Base-by-base conservation (phyloP, 2,797 vertebrate species). In the Odontamblyopus lacepedii region DNA sequence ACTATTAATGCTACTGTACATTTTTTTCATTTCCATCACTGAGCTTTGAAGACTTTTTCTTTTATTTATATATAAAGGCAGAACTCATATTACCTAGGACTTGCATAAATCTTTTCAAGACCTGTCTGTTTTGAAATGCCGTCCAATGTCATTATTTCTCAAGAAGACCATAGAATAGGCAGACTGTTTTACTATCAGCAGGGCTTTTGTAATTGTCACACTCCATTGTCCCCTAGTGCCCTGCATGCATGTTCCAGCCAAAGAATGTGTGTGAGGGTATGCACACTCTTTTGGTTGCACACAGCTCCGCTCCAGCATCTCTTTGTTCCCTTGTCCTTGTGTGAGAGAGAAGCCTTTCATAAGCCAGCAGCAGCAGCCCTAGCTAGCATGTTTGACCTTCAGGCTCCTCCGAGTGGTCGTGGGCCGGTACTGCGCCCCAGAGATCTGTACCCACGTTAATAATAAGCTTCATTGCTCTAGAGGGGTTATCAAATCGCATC, bases 281-380 rank as follows among this genome's bases (percentile, higher is more conserved):
- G 67, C 11, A 12, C 35, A 61, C 41, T 51, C 78, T 74, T 84
- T 75, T 51, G 73, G 30, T 80, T 74, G 62, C 77, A 76, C 75
- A 82, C 30, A 87, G 82, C 73, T 53, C 65, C 72, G 87, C 84
- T 86, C 85, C 83, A 87, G 84, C 88, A 89, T 90, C 87, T 91
- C 91, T 92, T 92, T 92, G 90, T 92, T 92, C 88, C 84, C 87
- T 89, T 81, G 89, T 92, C 90, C 90, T 92, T 92, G 92, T 88
- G 85, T 73, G 80, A 89, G 89, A 79, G 89, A 79, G 84, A 78
- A 81, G 78, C 29, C 88, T 91, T 92, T 91, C 88, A 91, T 89
- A 90, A 90, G 89, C 89, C 78, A 50, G 62, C 82, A 78, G 56
- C 82, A 78, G 82, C 80, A 81, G 85, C 78, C 78, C 85, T 82